A percentile compares a stretch with the other conserved stretches of the same genome.
phyloP scores from a whole-genome alignment of 2,888 invertebrate genomes.

The Cephonodes hylas region DNA sequence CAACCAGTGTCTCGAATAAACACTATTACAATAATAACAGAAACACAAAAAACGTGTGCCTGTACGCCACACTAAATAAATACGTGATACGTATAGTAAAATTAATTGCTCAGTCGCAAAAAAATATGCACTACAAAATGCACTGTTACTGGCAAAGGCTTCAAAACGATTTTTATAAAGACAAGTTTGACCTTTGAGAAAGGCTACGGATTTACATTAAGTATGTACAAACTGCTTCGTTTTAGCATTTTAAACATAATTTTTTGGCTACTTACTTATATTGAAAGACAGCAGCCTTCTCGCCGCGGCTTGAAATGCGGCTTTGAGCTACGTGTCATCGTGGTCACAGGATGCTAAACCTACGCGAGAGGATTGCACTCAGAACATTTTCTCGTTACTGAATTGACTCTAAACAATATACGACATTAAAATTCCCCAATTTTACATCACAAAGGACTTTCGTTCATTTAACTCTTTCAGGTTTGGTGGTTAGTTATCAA shows the following conservation, averaged over 20 bases:
- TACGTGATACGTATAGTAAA: slow-evolving; percentile 22
- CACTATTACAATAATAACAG: background rate
- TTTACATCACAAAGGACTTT: background rate
- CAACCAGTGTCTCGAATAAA: background rate
- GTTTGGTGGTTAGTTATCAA: no score
- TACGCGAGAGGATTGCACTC: background rate
- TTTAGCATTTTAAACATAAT: background rate
- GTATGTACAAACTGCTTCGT: background rate
- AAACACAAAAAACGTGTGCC: background rate
- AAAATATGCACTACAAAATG: slow-evolving; percentile 65
- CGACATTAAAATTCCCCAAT: background rate
- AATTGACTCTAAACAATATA: background rate
- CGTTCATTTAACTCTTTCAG: no score
- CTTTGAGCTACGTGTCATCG: background rate
- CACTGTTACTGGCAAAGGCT: slow-evolving; percentile 69
- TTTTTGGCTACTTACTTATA: slow-evolving; percentile 2
- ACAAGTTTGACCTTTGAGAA: slow-evolving; percentile 1
- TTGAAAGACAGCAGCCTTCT: background rate
- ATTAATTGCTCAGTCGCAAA: slow-evolving; percentile 52
- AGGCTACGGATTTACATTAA: slow-evolving; percentile 6
- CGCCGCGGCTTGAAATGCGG: background rate
- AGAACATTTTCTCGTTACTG: background rate
- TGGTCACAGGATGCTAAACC: background rate
- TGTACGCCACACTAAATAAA: slow-evolving; percentile 15
- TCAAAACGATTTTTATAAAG: slow-evolving; percentile 20